These are phyloP conservation scores for Trileptium ribeirensis DNA, from an alignment of 2,888 invertebrate genomes.

Conservation along the genomic window DNA sequence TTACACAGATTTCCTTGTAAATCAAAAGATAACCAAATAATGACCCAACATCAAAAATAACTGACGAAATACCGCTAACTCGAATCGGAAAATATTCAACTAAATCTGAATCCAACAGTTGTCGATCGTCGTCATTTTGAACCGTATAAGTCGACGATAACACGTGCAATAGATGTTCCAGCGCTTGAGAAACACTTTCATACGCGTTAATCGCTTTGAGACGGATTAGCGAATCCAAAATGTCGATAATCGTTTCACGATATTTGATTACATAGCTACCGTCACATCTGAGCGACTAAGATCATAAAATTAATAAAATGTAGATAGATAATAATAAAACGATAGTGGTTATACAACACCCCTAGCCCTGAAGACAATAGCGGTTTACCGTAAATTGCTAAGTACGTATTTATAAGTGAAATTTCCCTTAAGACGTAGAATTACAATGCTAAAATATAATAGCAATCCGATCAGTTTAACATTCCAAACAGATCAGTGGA, in stretches of 20 bases:
- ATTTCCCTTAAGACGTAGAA: no score
- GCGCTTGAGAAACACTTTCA: slow-evolving; percentile 60
- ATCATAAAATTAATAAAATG: slow-evolving; percentile 9
- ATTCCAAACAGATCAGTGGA: no score
- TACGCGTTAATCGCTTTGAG: slow-evolving; percentile 65
- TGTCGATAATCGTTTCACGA: slow-evolving; percentile 61
- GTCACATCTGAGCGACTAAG: slow-evolving; percentile 62
- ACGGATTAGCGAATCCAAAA: slow-evolving; percentile 66
- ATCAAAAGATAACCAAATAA: no score
- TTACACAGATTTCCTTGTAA: no score
- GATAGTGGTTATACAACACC: no score
- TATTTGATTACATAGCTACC: slow-evolving; percentile 63
- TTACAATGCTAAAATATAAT: no score
- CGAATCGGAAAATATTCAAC: slow-evolving; percentile 65
- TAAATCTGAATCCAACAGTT: slow-evolving; percentile 62
- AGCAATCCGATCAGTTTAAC: no score
- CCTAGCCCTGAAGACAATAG: no score
- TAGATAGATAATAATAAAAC: no score
- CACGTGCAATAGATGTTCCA: slow-evolving; percentile 60
- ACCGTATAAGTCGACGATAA: slow-evolving; percentile 62
- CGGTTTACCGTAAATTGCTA: no score
- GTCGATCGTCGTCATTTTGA: slow-evolving; percentile 61
- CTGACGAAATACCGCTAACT: slow-evolving; percentile 55
- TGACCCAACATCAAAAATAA: no score
- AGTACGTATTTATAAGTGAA: no score